These are phyloP conservation scores for Poecile atricapillus DNA, from an alignment of 2,113 vertebrate species.

Conservation along the genomic window DNA sequence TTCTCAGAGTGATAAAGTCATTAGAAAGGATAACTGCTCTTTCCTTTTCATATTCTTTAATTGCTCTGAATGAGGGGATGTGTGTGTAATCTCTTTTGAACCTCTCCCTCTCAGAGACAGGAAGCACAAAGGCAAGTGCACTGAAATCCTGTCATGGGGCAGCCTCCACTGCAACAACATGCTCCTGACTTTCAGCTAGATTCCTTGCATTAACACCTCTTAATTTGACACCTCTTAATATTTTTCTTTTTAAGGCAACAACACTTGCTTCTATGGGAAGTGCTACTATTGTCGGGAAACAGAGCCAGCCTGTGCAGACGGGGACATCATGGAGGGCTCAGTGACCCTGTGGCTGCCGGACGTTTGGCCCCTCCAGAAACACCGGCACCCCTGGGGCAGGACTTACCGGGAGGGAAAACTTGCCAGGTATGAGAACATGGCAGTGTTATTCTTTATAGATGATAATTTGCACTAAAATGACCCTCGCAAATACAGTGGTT, in stretches of 20 bases:
- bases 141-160: neutral
- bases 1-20: neutral
- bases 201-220: neutral
- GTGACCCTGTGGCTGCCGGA: constrained; percentile 96
- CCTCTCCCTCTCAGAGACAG: neutral
- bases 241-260: constrained; percentile 80
- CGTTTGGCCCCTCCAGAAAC: constrained; percentile 97
- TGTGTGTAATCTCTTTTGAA: neutral
- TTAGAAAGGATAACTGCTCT: neutral
- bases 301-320: constrained; percentile 93
- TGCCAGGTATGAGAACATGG: constrained; percentile 78
- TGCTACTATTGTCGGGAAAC: constrained; percentile 98
- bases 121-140: neutral
- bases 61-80: neutral
- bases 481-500: neutral
- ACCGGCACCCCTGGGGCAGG: constrained; percentile 95
- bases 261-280: constrained; percentile 97
- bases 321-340: constrained; percentile 92
- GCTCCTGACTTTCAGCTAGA: neutral
- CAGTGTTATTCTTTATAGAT: accelerated
- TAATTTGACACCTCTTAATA: neutral
- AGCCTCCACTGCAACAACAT: neutral
- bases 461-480: neutral
- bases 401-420: constrained; percentile 97
- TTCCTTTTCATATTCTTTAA: neutral